A percentile compares a stretch with the other conserved stretches of the same genome.
Evolutionary conservation across 2,113 vertebrate genomes (phyloP).

Genomic region (Copsychus sechellarum): DNA sequence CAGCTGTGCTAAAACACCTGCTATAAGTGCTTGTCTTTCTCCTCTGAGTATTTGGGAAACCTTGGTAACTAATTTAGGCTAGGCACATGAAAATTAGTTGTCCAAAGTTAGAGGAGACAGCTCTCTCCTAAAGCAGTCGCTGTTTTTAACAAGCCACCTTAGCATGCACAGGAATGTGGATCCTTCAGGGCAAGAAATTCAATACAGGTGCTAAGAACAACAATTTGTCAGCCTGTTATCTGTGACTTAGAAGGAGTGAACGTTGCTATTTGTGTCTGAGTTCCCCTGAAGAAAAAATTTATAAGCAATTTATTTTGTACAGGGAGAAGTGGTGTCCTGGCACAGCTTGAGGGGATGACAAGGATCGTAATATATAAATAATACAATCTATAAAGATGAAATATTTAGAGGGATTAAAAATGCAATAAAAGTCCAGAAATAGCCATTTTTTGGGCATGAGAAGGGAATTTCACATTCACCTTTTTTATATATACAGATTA

Average conservation of each 20-base stretch:
- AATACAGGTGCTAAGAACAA: constrained; percentile 20
- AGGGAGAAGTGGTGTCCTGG: constrained; percentile 32
- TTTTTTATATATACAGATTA: background rate
- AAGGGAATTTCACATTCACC: background rate
- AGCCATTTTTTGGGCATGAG: background rate
- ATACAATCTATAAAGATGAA: constrained; percentile 45
- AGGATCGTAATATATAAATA: constrained; percentile 53
- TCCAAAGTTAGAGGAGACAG: background rate
- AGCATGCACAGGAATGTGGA: background rate
- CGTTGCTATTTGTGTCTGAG: constrained; percentile 31
- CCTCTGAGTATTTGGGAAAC: background rate
- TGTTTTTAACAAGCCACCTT: background rate
- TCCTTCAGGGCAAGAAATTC: constrained; percentile 9
- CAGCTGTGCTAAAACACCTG: background rate
- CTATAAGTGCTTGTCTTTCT: background rate
- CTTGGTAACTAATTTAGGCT: background rate
- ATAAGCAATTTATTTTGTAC: constrained; percentile 52
- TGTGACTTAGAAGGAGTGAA: constrained; percentile 29
- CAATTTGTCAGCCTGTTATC: constrained; percentile 60
- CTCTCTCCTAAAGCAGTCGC: background rate
- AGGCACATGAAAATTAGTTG: background rate
- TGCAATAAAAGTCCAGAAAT: constrained; percentile 30
- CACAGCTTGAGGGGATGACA: constrained; percentile 35
- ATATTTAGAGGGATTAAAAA: constrained; percentile 62
- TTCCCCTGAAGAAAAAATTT: constrained; percentile 37